Evolutionary conservation across 1,140 invertebrate species (phyloP).

Genomic region (Copidosoma floridanum): DNA sequence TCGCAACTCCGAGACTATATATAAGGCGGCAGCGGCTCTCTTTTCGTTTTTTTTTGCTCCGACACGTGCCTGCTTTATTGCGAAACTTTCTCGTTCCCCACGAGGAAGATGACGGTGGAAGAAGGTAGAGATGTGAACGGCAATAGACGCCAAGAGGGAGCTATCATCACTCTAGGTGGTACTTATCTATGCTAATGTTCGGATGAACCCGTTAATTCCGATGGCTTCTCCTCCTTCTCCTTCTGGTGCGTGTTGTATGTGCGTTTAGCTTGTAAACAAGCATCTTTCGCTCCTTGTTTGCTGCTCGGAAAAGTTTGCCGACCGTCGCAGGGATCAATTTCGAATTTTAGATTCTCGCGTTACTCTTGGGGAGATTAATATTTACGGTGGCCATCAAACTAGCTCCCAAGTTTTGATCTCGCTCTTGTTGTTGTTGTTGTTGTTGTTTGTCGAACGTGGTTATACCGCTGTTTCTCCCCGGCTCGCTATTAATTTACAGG

Average conservation of each 20-base stretch:
- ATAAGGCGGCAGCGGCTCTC: no score
- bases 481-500: no score
- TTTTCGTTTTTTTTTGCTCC: constrained; percentile 1
- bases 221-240: not conserved
- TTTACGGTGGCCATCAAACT: not conserved
- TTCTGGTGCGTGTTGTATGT: not conserved
- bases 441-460: no score
- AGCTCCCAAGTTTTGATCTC: not conserved
- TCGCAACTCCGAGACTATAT: not conserved
- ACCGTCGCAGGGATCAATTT: not conserved
- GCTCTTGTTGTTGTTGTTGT: no score
- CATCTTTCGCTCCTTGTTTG: not conserved
- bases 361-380: not conserved
- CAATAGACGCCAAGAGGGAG: constrained; percentile 12
- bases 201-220: constrained; percentile 18
- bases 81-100: constrained; percentile 7
- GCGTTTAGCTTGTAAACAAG: constrained; percentile 17
- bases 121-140: no score
- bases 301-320: not conserved
- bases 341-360: not conserved
- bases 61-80: constrained; percentile 14
- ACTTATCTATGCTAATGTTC: constrained; percentile 21
- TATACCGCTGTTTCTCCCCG: no score
- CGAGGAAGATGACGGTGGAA: no score
- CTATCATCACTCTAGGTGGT: constrained; percentile 13